Evolutionary conservation across 1,140 invertebrate species (phyloP).

Genomic region (Panagrolaimus sp.): DNA sequence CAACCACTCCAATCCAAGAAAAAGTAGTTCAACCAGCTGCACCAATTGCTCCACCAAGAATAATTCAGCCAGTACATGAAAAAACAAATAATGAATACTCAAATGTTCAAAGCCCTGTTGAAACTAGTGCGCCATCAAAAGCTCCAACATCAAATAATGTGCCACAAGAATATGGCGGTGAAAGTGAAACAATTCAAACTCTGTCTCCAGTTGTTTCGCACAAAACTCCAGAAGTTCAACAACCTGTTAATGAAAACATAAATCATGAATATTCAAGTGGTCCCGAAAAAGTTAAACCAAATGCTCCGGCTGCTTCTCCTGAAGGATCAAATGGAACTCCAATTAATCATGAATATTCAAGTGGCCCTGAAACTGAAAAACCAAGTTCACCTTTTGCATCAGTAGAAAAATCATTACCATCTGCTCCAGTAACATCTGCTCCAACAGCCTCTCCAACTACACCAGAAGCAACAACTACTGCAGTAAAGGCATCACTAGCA

Average conservation of each 20-base stretch:
- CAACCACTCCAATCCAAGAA: too few species aligned
- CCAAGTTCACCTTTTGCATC: not conserved
- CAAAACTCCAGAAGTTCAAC: too few species aligned
- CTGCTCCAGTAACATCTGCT: not conserved
- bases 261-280: too few species aligned
- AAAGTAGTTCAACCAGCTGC: not conserved
- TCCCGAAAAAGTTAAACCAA: too few species aligned
- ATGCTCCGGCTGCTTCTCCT: not conserved
- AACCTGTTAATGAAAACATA: too few species aligned
- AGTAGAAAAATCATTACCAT: not conserved
- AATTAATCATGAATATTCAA: not conserved
- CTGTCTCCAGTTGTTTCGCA: too few species aligned
- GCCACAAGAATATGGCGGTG: too few species aligned
- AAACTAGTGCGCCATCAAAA: not conserved
- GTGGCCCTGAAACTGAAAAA: not conserved
- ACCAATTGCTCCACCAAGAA: not conserved
- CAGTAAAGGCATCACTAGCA: not conserved
- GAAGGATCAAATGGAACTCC: not conserved
- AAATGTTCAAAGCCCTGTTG: not conserved
- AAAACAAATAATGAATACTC: too few species aligned
- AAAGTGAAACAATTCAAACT: too few species aligned
- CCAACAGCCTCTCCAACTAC: slow-evolving; percentile 3
- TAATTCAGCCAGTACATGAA: too few species aligned
- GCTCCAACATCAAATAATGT: not conserved
- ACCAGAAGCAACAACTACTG: not conserved